These are phyloP conservation scores for Ophthalmotilapia sp. DNA, from an alignment of 2,113 vertebrate species.

Conservation along the genomic window DNA sequence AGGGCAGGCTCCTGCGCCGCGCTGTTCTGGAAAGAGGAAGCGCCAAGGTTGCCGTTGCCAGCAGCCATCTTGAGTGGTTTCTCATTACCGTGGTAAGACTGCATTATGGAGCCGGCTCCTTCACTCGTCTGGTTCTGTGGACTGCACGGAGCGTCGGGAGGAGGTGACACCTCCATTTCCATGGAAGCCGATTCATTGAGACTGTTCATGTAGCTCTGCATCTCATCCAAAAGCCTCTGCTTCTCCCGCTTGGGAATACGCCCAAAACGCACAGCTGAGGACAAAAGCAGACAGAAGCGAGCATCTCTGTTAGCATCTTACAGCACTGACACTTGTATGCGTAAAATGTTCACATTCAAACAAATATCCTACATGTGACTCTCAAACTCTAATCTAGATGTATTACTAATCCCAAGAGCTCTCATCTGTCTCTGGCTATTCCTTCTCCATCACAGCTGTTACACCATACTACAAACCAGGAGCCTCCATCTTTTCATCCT, in stretches of 20 bases:
- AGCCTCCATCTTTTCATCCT: conserved; percentile 27
- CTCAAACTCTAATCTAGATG: not conserved
- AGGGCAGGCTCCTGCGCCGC: conserved; percentile 6
- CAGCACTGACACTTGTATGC: not conserved
- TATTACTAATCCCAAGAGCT: not conserved
- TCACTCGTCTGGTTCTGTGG: conserved; percentile 50
- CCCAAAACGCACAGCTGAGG: conserved; percentile 75
- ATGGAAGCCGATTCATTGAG: conserved; percentile 66
- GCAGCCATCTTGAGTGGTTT: conserved; percentile 51
- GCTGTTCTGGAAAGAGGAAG: conserved; percentile 24
- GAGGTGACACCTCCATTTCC: conserved; percentile 60
- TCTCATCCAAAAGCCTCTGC: conserved; percentile 75
- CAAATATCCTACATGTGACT: not conserved
- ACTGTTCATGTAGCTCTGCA: conserved; percentile 78
- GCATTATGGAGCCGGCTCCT: conserved; percentile 29
- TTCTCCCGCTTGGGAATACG: conserved; percentile 79
- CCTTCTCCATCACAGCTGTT: conserved; percentile 7
- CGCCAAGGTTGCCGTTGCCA: conserved; percentile 1
- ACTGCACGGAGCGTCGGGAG: conserved; percentile 49
- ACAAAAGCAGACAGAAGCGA: not conserved
- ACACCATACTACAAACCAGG: not conserved
- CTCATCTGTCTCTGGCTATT: not conserved
- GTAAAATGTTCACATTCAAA: not conserved
- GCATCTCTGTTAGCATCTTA: not conserved
- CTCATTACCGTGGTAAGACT: conserved; percentile 58